These are phyloP conservation scores for Cyanoramphus novaezelandiae DNA, from an alignment of 2,113 vertebrate species.

Conservation along the genomic window DNA sequence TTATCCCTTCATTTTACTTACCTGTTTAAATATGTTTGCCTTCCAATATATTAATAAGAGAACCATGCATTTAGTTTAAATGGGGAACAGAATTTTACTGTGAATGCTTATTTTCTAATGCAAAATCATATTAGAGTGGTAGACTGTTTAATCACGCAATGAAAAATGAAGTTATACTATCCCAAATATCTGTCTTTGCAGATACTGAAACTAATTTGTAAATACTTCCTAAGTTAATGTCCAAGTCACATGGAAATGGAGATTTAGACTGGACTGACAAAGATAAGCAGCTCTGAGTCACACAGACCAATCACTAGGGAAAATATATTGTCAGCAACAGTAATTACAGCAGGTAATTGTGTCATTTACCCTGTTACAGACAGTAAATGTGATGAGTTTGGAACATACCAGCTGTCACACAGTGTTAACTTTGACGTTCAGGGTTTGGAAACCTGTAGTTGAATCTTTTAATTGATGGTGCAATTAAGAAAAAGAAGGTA, in stretches of 20 bases:
- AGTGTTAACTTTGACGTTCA: constrained; percentile 68
- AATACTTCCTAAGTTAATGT: constrained; percentile 48
- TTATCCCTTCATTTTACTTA: neutral
- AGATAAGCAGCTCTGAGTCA: constrained; percentile 70
- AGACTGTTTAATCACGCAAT: neutral
- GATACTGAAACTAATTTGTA: constrained; percentile 49
- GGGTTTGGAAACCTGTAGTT: constrained; percentile 50
- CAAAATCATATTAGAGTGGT: neutral
- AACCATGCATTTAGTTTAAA: neutral
- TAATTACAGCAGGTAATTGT: constrained; percentile 83
- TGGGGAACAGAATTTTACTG: neutral
- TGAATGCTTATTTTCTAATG: neutral
- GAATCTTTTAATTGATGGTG: constrained; percentile 5
- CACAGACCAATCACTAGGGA: constrained; percentile 65
- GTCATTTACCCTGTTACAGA: constrained; percentile 79
- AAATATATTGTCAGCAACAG: constrained; percentile 73
- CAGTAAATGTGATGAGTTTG: constrained; percentile 69
- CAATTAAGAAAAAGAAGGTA: constrained; percentile 13
- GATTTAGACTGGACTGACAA: constrained; percentile 59
- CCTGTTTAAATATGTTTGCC: neutral
- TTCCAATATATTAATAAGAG: neutral
- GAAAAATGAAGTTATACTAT: neutral
- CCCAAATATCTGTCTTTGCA: constrained; percentile 35
- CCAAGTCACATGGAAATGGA: constrained; percentile 4
- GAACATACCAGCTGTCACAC: constrained; percentile 74